Conservation (phyloP, 2,888 invertebrate species). For the Entomobrya multifasciata region DNA sequence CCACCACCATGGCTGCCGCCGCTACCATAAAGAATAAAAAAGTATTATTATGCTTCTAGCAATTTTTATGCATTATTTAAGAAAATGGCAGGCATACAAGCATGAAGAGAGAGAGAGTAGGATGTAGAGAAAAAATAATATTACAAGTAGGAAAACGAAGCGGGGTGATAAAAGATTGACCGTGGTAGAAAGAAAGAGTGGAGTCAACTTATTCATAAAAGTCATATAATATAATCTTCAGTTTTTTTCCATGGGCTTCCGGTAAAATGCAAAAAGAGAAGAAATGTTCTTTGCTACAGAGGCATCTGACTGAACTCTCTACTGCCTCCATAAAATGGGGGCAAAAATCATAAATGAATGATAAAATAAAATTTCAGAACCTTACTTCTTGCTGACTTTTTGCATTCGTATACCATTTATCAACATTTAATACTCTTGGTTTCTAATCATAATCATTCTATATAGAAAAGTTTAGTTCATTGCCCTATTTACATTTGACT, state of each 20-base stretch:
- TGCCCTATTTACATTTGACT: constrained; percentile 48
- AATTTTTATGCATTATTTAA: constrained; percentile 50
- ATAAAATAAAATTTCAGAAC: background rate
- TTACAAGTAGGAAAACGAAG: background rate
- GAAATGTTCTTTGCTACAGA: no score
- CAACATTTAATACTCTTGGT: constrained; percentile 25
- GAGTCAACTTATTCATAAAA: background rate
- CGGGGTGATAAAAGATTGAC: constrained; percentile 28
- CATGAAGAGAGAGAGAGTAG: background rate
- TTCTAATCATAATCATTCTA: constrained; percentile 7
- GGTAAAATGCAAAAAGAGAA: background rate
- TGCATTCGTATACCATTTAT: constrained; percentile 17
- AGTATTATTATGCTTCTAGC: constrained; percentile 44
- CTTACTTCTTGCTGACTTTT: background rate
- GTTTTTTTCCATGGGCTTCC: background rate
- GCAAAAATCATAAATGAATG: constrained; percentile 20
- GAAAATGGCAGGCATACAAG: constrained; percentile 37
- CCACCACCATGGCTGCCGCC: background rate
- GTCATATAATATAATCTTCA: constrained; percentile 15
- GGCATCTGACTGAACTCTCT: background rate
- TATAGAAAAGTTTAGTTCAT: constrained; percentile 22
- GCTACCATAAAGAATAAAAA: constrained; percentile 17
- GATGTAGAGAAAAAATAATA: constrained; percentile 40
- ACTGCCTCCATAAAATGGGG: background rate
- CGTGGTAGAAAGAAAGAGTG: background rate